Conservation (phyloP, 2,888 invertebrate genomes). For the Clusia tigrina region DNA sequence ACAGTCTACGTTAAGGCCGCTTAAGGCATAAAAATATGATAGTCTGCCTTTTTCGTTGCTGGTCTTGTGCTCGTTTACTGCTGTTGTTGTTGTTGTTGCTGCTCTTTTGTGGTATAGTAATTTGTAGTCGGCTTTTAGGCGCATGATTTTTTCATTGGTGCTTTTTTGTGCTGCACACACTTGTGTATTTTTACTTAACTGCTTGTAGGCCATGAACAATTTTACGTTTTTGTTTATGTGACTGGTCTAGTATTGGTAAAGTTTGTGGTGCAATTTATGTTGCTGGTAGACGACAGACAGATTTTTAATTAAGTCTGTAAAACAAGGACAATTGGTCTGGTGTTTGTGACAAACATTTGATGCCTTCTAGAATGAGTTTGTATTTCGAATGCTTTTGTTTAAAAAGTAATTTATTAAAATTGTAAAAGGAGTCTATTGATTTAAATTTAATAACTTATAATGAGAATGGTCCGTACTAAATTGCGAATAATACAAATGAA, state of each 20-base stretch:
- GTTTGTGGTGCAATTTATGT: neutral
- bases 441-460: no score
- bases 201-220: conserved; percentile 41
- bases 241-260: neutral
- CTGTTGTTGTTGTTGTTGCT: no score
- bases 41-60: conserved; percentile 8
- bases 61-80: neutral
- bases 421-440: no score
- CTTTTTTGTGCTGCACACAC: neutral
- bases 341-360: neutral
- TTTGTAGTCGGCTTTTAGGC: conserved; percentile 30
- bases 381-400: no score
- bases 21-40: neutral
- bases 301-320: conserved; percentile 6
- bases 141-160: conserved; percentile 30
- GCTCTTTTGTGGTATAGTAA: neutral
- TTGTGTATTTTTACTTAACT: conserved; percentile 22
- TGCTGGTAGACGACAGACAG: neutral
- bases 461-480: no score
- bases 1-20: conserved; percentile 29
- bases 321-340: conserved; percentile 10
- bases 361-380: neutral
- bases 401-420: no score
- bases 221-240: conserved; percentile 33
- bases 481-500: no score